Conservation (phyloP, 1,140 invertebrate genomes). For the Propsilocerus akamusi region DNA sequence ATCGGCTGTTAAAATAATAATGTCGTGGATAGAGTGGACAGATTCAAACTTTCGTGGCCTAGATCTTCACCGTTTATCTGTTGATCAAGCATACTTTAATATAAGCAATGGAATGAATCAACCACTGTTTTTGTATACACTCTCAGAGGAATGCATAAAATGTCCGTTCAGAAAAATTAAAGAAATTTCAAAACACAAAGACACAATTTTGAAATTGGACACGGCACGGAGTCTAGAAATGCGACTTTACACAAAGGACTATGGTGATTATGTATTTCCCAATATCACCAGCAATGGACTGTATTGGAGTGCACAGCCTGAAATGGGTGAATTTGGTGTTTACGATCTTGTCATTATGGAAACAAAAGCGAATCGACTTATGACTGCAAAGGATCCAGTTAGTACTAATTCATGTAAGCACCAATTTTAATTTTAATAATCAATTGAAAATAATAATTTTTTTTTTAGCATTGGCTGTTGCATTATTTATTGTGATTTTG, state of each 20-base stretch:
- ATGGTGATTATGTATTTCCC: constrained; percentile 16
- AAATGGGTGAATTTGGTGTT: constrained; percentile 52
- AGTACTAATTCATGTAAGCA: neutral
- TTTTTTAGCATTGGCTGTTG: neutral
- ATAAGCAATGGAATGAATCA: constrained; percentile 9
- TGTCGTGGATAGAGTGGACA: neutral
- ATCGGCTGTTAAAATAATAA: no score
- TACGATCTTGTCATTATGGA: constrained; percentile 39
- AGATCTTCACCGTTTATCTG: constrained; percentile 7
- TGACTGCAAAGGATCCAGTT: neutral
- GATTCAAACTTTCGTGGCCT: neutral
- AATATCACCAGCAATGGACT: constrained; percentile 13
- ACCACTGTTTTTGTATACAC: constrained; percentile 13
- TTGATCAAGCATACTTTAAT: constrained; percentile 18
- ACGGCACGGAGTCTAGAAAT: constrained; percentile 20
- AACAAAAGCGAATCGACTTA: neutral
- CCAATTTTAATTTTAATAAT: neutral
- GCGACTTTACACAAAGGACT: constrained; percentile 20
- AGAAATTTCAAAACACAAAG: constrained; percentile 9
- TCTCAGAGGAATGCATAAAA: constrained; percentile 22
- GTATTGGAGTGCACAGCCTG: constrained; percentile 33
- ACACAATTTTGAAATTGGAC: constrained; percentile 20
- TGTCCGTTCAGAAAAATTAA: constrained; percentile 28
- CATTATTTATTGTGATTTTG: neutral
- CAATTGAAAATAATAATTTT: neutral